Conservation (phyloP, 1,140 invertebrate genomes). For the Drosophila trapezifrons region DNA sequence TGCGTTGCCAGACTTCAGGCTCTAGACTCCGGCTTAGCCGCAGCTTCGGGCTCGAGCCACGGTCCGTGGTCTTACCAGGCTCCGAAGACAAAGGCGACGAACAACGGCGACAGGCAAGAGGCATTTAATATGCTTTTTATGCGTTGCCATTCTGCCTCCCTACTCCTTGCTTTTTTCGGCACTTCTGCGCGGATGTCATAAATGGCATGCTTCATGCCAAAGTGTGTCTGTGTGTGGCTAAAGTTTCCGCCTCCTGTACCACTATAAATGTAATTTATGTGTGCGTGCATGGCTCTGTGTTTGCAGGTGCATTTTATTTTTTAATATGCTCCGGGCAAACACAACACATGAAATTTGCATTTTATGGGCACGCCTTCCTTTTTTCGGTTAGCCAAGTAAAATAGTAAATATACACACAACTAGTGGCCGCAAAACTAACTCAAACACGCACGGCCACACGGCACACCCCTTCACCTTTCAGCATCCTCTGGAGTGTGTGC, state of each 20-base stretch:
- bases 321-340: slow-evolving; percentile 68
- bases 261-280: slow-evolving; percentile 79
- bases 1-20: slow-evolving; percentile 9
- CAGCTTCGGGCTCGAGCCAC: slow-evolving; percentile 13
- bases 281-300: slow-evolving; percentile 55
- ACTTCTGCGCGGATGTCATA: slow-evolving; percentile 74
- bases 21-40: slow-evolving; percentile 17
- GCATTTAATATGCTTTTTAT: slow-evolving; percentile 82
- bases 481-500: slow-evolving; percentile 15
- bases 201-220: slow-evolving; percentile 71
- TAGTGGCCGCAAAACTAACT: slow-evolving; percentile 41
- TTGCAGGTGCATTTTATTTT: slow-evolving; percentile 79
- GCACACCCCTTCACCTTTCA: neutral
- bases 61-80: slow-evolving; percentile 4
- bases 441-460: slow-evolving; percentile 14
- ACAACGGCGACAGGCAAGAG: slow-evolving; percentile 59
- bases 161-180: slow-evolving; percentile 38
- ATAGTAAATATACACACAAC: slow-evolving; percentile 35
- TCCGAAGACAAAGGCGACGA: slow-evolving; percentile 32
- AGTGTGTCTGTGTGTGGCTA: slow-evolving; percentile 41
- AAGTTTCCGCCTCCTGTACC: slow-evolving; percentile 53
- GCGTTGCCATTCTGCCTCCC: slow-evolving; percentile 47
- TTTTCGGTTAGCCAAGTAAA: slow-evolving; percentile 48
- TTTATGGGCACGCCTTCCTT: slow-evolving; percentile 49
- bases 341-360: slow-evolving; percentile 72